Evolutionary conservation across 2,888 invertebrate species (phyloP), one percentile per base, ranked within the genome.

Genomic region (Parnassius orleans): DNA sequence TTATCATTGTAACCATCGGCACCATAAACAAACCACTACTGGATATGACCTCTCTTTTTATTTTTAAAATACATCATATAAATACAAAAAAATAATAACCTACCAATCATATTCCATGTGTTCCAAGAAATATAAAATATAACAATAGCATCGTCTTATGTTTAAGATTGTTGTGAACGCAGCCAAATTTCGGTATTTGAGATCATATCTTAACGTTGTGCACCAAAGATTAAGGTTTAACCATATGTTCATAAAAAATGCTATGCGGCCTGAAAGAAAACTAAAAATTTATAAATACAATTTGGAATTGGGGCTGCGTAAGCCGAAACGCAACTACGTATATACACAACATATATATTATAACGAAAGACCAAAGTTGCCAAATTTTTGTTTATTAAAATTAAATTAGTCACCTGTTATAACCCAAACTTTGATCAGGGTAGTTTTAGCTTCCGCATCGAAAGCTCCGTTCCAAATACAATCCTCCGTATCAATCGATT

Each of bases 141-240:
- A 55, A 12, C 59, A 33, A 51, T 55, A 59, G 10, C 58, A 57
- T 71, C 87, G 79, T 62, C 83, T 76, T 12, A 78, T 41, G 56
- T 72, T 77, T n/a, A 78, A 72, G 19, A 81, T 75, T 47, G 83
- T 68, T 41, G 83, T 83, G 68, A 87, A 82, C 68, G 84, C 87
- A 33, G 85, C 75, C 55, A 92, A 73, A 68, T 89, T 81, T 33
- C 87, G 77, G 71, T 92, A 91, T 71, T 87, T 89, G 10, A 72
- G 68, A 65, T 84, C 77, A 53, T 68, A 65, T 56, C 74, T 72
- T 61, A 86, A 72, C 63, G 69, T 73, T 9, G 79, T 76, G 46
- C 73, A 66, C 50, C 80, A 66, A 11, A 86, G 69, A 50, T 72
- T 70, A 53, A 75, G 60, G 60, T 75, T 80, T 61, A 84, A 57